Evolutionary conservation across 2,113 vertebrate species (phyloP).

Genomic region (Bubo blakistoni): DNA sequence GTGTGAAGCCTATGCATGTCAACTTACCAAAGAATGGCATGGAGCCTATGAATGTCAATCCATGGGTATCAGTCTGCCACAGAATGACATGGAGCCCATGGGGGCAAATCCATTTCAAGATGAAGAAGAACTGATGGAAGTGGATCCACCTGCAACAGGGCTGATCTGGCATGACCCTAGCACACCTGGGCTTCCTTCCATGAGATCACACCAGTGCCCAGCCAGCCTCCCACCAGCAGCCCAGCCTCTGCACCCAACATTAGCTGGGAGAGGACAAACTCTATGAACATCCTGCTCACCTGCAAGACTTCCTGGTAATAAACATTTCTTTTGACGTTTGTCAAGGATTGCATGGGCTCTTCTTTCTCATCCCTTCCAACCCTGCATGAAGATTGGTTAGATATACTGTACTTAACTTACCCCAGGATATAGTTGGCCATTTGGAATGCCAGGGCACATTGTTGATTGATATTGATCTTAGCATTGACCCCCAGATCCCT

Average conservation of each 20-base stretch:
- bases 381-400: fast-evolving
- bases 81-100: neutral
- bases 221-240: neutral
- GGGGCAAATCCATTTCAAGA: fast-evolving
- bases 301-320: neutral
- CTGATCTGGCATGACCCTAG: neutral
- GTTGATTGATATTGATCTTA: neutral
- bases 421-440: neutral
- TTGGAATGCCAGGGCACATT: neutral
- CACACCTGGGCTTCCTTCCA: neutral
- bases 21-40: neutral
- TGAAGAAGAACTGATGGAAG: neutral
- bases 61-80: neutral
- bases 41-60: neutral
- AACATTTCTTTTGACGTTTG: neutral
- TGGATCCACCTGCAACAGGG: neutral
- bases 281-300: neutral
- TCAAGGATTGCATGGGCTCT: neutral
- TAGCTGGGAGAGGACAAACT: neutral
- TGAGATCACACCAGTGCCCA: fast-evolving
- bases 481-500: neutral
- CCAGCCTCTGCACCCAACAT: fast-evolving
- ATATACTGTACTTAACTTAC: neutral
- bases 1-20: neutral
- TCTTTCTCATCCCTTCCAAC: neutral